Evolutionary conservation across 2,888 invertebrate genomes (phyloP).

Genomic region (Drosophila phalerata): DNA sequence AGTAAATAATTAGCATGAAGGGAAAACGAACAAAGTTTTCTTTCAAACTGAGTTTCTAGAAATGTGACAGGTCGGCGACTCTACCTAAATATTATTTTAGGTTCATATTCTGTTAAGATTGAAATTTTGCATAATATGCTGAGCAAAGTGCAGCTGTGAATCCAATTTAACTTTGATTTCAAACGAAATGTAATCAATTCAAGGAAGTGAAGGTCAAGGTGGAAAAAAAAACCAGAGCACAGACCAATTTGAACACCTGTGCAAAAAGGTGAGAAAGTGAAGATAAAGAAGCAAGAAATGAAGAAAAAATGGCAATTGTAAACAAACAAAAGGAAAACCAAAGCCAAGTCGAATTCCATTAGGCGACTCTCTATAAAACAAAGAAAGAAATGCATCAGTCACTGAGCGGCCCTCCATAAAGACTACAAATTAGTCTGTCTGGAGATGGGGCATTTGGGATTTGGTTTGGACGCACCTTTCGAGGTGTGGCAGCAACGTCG

Average conservation of each 20-base stretch:
- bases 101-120: not conserved
- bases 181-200: constrained; percentile 53
- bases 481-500: constrained; percentile 57
- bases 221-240: constrained; percentile 25
- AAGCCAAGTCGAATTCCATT: constrained; percentile 20
- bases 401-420: constrained; percentile 29
- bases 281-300: constrained; percentile 3
- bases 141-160: constrained; percentile 19
- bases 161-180: not conserved
- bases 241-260: constrained; percentile 52
- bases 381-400: constrained; percentile 29
- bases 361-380: constrained; percentile 27
- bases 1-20: too few species aligned
- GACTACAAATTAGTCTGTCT: constrained; percentile 58
- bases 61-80: too few species aligned
- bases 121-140: not conserved
- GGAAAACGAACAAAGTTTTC: too few species aligned
- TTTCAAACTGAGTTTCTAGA: too few species aligned
- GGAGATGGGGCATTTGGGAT: constrained; percentile 21
- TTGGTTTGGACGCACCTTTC: constrained; percentile 62
- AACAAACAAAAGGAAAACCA: constrained; percentile 32
- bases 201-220: constrained; percentile 74
- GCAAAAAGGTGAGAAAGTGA: constrained; percentile 20
- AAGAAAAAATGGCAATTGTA: constrained; percentile 38
- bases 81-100: not conserved